These are phyloP conservation scores for Atractosteus spatula DNA, from an alignment of 2,113 vertebrate genomes.

Conservation along the genomic window DNA sequence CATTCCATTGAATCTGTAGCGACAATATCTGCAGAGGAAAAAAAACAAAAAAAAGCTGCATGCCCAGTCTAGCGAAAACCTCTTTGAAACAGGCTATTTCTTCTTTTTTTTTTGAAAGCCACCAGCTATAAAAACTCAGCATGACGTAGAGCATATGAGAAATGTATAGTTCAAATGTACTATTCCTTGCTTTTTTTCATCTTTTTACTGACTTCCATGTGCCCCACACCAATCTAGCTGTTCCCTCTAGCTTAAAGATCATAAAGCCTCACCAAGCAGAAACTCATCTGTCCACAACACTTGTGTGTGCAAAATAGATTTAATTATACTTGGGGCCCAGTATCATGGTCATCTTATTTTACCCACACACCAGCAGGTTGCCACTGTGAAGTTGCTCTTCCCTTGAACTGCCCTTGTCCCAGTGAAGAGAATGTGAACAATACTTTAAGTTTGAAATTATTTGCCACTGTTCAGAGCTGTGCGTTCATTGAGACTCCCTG, in stretches of 20 bases:
- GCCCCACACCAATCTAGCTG: conserved; percentile 77
- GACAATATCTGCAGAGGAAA: conserved; percentile 83
- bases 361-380: conserved; percentile 79
- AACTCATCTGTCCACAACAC: conserved; percentile 81
- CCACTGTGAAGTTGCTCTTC: conserved; percentile 60
- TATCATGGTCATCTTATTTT: conserved; percentile 81
- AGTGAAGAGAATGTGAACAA: conserved; percentile 66
- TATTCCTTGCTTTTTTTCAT: conserved; percentile 81
- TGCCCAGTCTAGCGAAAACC: conserved; percentile 88
- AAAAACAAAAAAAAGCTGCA: conserved; percentile 66
- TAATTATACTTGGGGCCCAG: conserved; percentile 80
- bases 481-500: conserved; percentile 73
- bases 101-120: conserved; percentile 66
- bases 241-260: conserved; percentile 83
- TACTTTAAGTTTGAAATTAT: conserved; percentile 87
- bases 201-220: conserved; percentile 74
- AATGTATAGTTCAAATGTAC: conserved; percentile 86
- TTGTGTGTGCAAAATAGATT: conserved; percentile 73
- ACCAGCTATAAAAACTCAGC: conserved; percentile 91
- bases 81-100: conserved; percentile 75
- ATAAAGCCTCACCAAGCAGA: conserved; percentile 81
- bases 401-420: conserved; percentile 83
- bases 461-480: conserved; percentile 84
- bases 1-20: conserved; percentile 97
- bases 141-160: conserved; percentile 81